Base-by-base conservation (phyloP, 2,113 vertebrate genomes). In the Microtus pennsylvanicus region DNA sequence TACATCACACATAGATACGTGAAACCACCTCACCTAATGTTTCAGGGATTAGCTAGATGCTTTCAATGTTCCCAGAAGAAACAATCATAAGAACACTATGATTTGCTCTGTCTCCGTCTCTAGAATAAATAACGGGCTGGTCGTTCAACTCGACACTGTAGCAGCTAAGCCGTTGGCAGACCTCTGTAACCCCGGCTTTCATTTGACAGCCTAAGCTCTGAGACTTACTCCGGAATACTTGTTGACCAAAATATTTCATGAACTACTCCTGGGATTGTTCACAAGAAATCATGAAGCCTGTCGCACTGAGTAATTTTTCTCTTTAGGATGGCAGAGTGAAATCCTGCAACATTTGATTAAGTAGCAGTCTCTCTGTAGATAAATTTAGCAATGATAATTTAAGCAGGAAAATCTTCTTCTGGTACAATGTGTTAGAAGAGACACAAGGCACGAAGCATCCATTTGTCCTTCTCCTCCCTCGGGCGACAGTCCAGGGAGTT, bases 301-400 rank as follows among this genome's bases (percentile, higher is more conserved):
- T 52, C 52, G n/a, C 61, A 65, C 58, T 26, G 50, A 90, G 52
- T 90, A 86, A 85, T 94, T 89, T 95, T 96, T 96, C 85, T 93
- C 94, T 92, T 94, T 90, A 70, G 61, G 90, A 81, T 38, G 82
- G 81, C 85, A 89, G 16, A 58, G 90, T 86, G 86, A 90, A 93
- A 94, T 87, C 67, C 77, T 74, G 42, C 52, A 93, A 95, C 74
- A 87, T 94, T 88, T 91, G 0, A 94, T 69, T 90, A 93, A 97
- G 93, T 11, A 91, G 65, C 87, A 88, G 5, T 94, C 52, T 13
- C 83, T 93, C 94, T 69, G 10, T 47, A 97, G 78, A 91, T 97
- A 95, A 96, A 97, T 97, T 97, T 97, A 97, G 87, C 65, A 88
- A 93, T 83, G 82, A 89, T 82, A 67, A 38, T 91, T 95, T 93